Evolutionary conservation across 2,797 vertebrate species (phyloP), one percentile per base, ranked within the genome.

Genomic region (Gobio occitaniae): DNA sequence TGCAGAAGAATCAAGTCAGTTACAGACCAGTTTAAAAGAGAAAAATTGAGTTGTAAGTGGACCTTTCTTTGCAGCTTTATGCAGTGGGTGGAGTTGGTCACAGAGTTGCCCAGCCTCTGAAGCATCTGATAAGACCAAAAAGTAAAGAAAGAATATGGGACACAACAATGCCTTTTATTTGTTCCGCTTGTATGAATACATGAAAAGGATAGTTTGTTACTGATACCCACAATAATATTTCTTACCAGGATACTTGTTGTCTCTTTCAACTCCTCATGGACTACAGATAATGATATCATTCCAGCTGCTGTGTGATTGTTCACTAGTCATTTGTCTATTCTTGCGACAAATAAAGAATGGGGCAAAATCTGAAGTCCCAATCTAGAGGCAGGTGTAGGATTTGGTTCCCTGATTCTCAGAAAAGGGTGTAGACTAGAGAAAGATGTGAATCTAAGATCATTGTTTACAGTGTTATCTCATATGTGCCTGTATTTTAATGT

Each of bases 321-420:
- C 2, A 80, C 82, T 17, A 25, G 11, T 78, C 47, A 54, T 16
- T 71, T 65, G 63, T 68, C 78, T 76, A 63, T 80, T 85, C 44
- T 77, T 50, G 61, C 1, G 4, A 66, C 50, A 56, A 52, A 83
- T 82, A 71, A 17, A 15, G 32, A 76, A 56, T 86, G 86, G 63
- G 29, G 29, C 38, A 29, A 50, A 29, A 85, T 87, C 82, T 77
- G 84, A 36, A 63, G 79, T 44, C 83, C 70, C 61, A 77, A 54
- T 82, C 70, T 72, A 77, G 44, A 36, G 69, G 56, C 66, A 19
- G 41, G n/a, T 69, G 11, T 7, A 74, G 78, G 32, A 75, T 74
- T 81, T 9, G 38, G 48, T 80, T 36, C 25, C 78, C 83, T 72
- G 25, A 65, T 86, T 89, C 88, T 78, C 68, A 68, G 80, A 77